phyloP scores from a whole-genome alignment of 2,113 vertebrate species.

The Oryzias melastigma region DNA sequence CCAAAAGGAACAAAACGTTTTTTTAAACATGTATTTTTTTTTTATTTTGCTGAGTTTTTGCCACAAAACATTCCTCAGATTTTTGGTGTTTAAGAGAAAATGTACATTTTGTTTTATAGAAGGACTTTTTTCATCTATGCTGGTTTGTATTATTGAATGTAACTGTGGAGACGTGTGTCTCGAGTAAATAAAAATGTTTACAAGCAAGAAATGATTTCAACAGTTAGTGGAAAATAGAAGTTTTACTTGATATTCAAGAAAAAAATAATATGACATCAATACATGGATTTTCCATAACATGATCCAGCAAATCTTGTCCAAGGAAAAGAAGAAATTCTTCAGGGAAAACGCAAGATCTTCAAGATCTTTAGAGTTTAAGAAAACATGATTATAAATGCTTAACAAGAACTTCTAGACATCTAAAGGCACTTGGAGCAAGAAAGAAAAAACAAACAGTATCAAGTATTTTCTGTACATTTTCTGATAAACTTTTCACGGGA shows the following conservation, averaged over 20 bases:
- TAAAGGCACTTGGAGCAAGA: conserved; percentile 39
- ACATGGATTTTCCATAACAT: conserved; percentile 18
- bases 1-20: too few species aligned
- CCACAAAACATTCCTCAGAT: too few species aligned
- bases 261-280: conserved; percentile 23
- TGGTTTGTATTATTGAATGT: conserved; percentile 59
- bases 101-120: conserved; percentile 35
- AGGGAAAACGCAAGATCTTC: conserved; percentile 7
- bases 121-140: conserved; percentile 15
- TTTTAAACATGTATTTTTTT: too few species aligned
- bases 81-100: neutral
- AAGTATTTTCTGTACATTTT: conserved; percentile 56
- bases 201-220: neutral
- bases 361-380: neutral
- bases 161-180: conserved; percentile 63
- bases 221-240: conserved; percentile 7
- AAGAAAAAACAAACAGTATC: conserved; percentile 15
- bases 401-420: neutral
- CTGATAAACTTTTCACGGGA: conserved; percentile 37
- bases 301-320: conserved; percentile 21
- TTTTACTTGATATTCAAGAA: conserved; percentile 49
- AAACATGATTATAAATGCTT: too few species aligned
- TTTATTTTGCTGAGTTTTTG: too few species aligned
- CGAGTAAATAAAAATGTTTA: conserved; percentile 68
- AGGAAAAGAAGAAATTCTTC: conserved; percentile 17